phyloP scores from a whole-genome alignment of 2,888 invertebrate species.

The Trichacis sp. region DNA sequence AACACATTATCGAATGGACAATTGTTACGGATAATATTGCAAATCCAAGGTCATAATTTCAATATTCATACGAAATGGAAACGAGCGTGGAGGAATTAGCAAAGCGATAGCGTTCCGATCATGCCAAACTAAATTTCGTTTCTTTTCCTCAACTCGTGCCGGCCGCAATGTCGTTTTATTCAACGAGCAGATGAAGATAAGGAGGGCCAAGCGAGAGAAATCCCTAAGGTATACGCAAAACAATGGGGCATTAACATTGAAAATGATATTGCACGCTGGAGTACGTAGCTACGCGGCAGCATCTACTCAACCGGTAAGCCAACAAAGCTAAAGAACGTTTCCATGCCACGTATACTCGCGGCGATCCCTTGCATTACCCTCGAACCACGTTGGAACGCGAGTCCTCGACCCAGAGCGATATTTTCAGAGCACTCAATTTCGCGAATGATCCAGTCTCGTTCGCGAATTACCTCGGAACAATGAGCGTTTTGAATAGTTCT shows the following conservation, averaged over 20 bases:
- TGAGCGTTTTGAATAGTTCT: too few species aligned
- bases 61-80: neutral
- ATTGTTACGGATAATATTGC: too few species aligned
- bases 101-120: conserved; percentile 6
- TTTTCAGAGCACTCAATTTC: conserved; percentile 15
- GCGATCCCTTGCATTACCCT: conserved; percentile 17
- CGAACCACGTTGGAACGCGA: conserved; percentile 15
- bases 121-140: conserved; percentile 22
- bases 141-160: conserved; percentile 29
- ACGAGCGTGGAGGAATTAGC: neutral
- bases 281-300: conserved; percentile 27
- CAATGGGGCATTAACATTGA: conserved; percentile 51
- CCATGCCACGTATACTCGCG: conserved; percentile 1
- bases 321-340: conserved; percentile 34
- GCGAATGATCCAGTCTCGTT: neutral
- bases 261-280: conserved; percentile 38
- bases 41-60: too few species aligned
- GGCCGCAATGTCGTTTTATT: conserved; percentile 38
- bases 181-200: conserved; percentile 39
- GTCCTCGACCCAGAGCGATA: conserved; percentile 17
- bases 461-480: conserved; percentile 14
- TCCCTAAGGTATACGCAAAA: conserved; percentile 39
- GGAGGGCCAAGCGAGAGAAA: conserved; percentile 34
- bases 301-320: conserved; percentile 37
- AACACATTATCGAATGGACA: too few species aligned